Base-by-base conservation (phyloP, 2,113 vertebrate genomes). In the Nerophis lumbriciformis region DNA sequence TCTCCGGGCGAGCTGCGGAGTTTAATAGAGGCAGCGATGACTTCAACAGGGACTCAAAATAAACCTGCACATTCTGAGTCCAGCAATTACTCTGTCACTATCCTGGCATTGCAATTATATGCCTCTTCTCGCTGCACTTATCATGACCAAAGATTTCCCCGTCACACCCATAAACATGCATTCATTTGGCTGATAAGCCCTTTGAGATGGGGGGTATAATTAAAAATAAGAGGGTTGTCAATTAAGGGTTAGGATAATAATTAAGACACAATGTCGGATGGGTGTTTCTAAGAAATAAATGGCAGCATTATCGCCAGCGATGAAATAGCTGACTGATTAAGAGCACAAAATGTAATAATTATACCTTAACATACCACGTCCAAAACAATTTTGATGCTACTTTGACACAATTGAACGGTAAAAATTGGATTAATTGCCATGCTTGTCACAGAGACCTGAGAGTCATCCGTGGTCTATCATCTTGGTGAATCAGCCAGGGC, bases 51-150 rank as follows among this genome's bases (percentile, higher is more conserved):
- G 12, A 66, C 77, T 79, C 50, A 79, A 83, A 85, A 85, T 86
- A 86, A 82, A 75, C 71, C 63, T 78, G 65, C 76, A 68, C 65
- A 68, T 77, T 75, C 68, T 69, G 42, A 60, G 75, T 59, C 8
- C 4, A 64, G 72, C 76, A 86, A 88, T 88, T 85, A 85, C 71
- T 42, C 21, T 82, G 75, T 83, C 72, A 82, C 80, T 66, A 80
- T 76, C 65, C 60, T 67, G 55, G 51, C 48, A 1, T 63, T 71
- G 71, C 66, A 84, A 77, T 86, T 80, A 86, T 62, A 48, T 8
- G 6, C 39, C 42, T 21, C 71, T 77, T 72, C 60, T 68, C 75
- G 52, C 38, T 48, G 49, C 12, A 36, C 54, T 65, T 59, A 52
- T 35, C 50, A 65, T 71, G 48, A 63, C 4, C 3, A 49, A 75